Conservation (phyloP, 1,140 invertebrate species). For the Pseudomyrmex pallidus region DNA sequence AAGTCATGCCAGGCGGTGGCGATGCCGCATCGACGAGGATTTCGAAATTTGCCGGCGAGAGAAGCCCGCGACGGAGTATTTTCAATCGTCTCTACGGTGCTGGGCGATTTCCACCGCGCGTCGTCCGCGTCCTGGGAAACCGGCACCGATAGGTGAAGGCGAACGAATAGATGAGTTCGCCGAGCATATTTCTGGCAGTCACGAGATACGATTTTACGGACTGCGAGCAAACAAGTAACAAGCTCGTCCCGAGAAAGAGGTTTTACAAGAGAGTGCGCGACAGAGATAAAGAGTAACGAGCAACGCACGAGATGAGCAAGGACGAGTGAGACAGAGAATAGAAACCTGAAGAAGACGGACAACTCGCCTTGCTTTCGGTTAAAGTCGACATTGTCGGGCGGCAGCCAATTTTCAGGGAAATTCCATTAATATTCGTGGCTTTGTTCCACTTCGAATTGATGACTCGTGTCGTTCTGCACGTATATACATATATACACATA, state of each 20-base stretch:
- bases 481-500: not conserved
- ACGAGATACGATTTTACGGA: constrained; percentile 51
- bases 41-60: constrained; percentile 63
- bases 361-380: constrained; percentile 25
- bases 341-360: constrained; percentile 13
- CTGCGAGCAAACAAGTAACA: constrained; percentile 11
- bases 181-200: constrained; percentile 67
- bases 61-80: constrained; percentile 65
- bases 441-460: constrained; percentile 55
- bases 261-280: constrained; percentile 12
- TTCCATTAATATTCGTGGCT: constrained; percentile 57
- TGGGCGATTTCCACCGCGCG: constrained; percentile 48
- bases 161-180: constrained; percentile 55
- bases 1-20: constrained; percentile 59
- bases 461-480: constrained; percentile 17
- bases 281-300: constrained; percentile 21
- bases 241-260: not conserved
- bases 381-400: constrained; percentile 36
- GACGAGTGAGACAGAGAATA: not conserved
- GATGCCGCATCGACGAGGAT: constrained; percentile 60
- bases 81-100: constrained; percentile 70
- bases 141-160: constrained; percentile 69
- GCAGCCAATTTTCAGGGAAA: constrained; percentile 52
- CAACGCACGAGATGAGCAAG: not conserved
- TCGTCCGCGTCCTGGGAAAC: constrained; percentile 68